Percentiles rank a stretch among this genome's conserved stretches.
These are phyloP conservation scores for Montipora capricornis DNA, from an alignment of 64 coral and sea anemone genomes.

Conservation along the genomic window DNA sequence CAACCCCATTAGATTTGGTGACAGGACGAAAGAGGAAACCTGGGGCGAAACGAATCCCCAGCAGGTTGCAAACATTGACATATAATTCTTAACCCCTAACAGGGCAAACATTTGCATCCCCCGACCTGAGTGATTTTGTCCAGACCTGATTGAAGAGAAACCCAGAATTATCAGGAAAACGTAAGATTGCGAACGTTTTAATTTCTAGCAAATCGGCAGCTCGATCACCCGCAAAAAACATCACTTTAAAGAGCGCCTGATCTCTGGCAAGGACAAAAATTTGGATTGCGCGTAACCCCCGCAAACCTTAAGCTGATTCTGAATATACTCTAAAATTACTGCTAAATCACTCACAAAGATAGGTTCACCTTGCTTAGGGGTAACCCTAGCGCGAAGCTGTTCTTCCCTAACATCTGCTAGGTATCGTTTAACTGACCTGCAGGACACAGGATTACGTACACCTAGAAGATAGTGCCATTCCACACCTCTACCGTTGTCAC, in stretches of 20 bases:
- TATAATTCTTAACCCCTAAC: not conserved
- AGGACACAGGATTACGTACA: not conserved
- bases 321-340: not conserved
- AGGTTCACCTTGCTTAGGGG: not conserved
- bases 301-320: not conserved
- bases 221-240: not conserved
- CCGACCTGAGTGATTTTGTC: conserved; percentile 26
- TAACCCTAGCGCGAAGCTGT: not conserved
- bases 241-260: not conserved
- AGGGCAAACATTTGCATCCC: not conserved
- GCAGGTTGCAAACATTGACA: too few species aligned
- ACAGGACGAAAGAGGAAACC: too few species aligned
- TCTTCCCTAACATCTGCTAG: conserved; percentile 7
- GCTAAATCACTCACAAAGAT: not conserved
- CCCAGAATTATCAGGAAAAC: not conserved
- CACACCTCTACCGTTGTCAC: not conserved
- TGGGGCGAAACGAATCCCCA: too few species aligned
- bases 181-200: not conserved
- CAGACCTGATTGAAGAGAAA: conserved; percentile 31
- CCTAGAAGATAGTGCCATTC: conserved; percentile 12
- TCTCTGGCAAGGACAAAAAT: conserved; percentile 10
- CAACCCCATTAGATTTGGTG: too few species aligned
- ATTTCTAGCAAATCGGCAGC: too few species aligned
- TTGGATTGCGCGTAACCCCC: not conserved
- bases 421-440: not conserved